Evolutionary conservation across 2,888 invertebrate species (phyloP).

Genomic region (Idaea straminata): DNA sequence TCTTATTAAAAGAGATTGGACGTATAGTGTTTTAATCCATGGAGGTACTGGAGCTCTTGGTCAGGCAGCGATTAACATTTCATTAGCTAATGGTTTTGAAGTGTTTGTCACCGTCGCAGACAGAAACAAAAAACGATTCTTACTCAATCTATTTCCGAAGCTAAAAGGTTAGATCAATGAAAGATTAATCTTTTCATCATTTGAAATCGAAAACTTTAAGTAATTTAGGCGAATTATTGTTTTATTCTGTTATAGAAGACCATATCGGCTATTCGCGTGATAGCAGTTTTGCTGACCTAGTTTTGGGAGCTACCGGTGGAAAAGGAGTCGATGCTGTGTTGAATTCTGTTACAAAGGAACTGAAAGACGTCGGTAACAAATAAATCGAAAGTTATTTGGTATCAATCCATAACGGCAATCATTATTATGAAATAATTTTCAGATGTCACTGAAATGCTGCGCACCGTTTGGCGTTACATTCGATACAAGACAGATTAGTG

Average conservation of each 20-base stretch:
- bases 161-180: slow-evolving; percentile 47
- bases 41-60: slow-evolving; percentile 59
- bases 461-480: slow-evolving; percentile 18
- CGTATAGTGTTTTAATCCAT: slow-evolving; percentile 42
- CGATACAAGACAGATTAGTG: slow-evolving; percentile 31
- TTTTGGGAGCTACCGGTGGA: slow-evolving; percentile 38
- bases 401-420: background rate
- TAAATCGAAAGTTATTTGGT: slow-evolving; percentile 21
- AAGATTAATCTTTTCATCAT: no score
- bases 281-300: slow-evolving; percentile 42
- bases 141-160: slow-evolving; percentile 48
- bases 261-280: slow-evolving; percentile 53
- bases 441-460: slow-evolving; percentile 29
- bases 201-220: background rate
- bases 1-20: background rate
- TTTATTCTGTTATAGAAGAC: slow-evolving; percentile 38
- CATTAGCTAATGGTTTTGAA: slow-evolving; percentile 43
- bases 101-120: slow-evolving; percentile 55
- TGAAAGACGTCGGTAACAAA: slow-evolving; percentile 43
- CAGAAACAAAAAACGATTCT: slow-evolving; percentile 31
- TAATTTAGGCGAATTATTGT: background rate
- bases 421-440: slow-evolving; percentile 21
- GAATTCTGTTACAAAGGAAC: slow-evolving; percentile 35
- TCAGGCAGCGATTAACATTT: slow-evolving; percentile 53
- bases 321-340: slow-evolving; percentile 40